Percentiles rank a stretch among this genome's conserved stretches.
Conservation (phyloP, 1,140 invertebrate genomes). For the Tetramorium alpestre region DNA sequence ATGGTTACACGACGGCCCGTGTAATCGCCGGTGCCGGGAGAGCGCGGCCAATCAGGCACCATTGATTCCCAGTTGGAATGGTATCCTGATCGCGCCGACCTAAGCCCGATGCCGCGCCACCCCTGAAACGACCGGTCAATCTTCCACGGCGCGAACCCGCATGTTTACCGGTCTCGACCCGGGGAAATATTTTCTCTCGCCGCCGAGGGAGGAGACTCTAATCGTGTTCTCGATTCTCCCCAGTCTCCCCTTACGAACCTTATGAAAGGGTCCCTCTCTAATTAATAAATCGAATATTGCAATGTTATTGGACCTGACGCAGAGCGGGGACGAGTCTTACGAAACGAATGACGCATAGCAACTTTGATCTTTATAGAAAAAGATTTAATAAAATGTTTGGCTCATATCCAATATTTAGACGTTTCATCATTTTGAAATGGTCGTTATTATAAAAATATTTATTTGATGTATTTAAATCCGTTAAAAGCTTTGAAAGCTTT, state of each 20-base stretch:
- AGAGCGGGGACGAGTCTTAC: not conserved
- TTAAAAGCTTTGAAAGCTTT: too few species aligned
- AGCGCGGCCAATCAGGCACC: slow-evolving; percentile 71
- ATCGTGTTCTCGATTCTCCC: slow-evolving; percentile 21
- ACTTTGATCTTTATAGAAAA: not conserved
- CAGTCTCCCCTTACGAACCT: slow-evolving; percentile 11
- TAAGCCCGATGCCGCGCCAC: slow-evolving; percentile 3
- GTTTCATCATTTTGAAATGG: not conserved
- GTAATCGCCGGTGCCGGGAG: slow-evolving; percentile 63
- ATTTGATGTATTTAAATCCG: not conserved
- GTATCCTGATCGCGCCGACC: slow-evolving; percentile 42
- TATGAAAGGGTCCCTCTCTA: slow-evolving; percentile 11
- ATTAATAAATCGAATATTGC: slow-evolving; percentile 46
- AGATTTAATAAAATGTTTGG: not conserved
- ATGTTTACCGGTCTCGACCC: slow-evolving; percentile 67
- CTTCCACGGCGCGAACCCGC: slow-evolving; percentile 63
- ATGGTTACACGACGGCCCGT: slow-evolving; percentile 63
- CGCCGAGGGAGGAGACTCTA: slow-evolving; percentile 27
- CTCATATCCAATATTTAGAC: not conserved
- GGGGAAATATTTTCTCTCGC: slow-evolving; percentile 64
- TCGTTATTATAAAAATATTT: not conserved
- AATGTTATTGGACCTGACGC: slow-evolving; percentile 16
- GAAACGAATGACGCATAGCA: slow-evolving; percentile 8
- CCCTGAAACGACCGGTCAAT: slow-evolving; percentile 50
- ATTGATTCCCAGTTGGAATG: slow-evolving; percentile 68